Base-by-base conservation (phyloP, 2,888 invertebrate genomes). In the Sisyra nigra region DNA sequence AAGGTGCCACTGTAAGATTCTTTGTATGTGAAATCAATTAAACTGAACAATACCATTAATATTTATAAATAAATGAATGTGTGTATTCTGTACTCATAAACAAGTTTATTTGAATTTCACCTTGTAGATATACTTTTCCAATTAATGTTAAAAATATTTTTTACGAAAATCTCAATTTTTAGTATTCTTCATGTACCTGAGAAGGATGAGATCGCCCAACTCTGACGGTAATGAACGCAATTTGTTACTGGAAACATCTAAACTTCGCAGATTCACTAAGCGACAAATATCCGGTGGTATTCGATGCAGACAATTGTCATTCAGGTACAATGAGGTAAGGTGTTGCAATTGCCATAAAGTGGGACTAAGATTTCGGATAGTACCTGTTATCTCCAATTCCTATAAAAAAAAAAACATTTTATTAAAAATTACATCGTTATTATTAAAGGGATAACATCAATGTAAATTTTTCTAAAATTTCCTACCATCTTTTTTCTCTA, bases 241-340 rank as follows among this genome's bases (percentile, higher is more conserved):
- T 67, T 94, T 93, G 69, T 98, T 97, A 63, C 81, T 82, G 51
- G 94, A 93, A 54, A 94, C 69, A 68, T 98, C 97, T 52, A 98
- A 71, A 49, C 82, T 79, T 55, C 84, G 80, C 50, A 98, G 72
- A 66, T 87, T 86, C 48, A 69, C 71, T 53, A 98, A 71, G 56
- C 77, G 76, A 53, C 78, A 80, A 56, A 98, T 92, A 62, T 97
- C 93, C 19, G 87, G 71, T 46, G 97, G 93, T 60, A 98, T 72
- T 59, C 89, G 75, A 57, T 84, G 77, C 55, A 98, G 73, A 62
- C 83, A 82, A 71, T 98, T 98, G 69, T 93, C 91, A 67, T 93
- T 93, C 59, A 97, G 73, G 68, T 93, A 94, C 57, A 98, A 72
- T 52, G 87, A 86, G 46, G 96, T 96, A 57, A 98, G 72, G 67